Percentiles rank a stretch among this genome's conserved stretches.
These are phyloP conservation scores for Augiades crinisus DNA, from an alignment of 2,888 invertebrate species.

Conservation along the genomic window DNA sequence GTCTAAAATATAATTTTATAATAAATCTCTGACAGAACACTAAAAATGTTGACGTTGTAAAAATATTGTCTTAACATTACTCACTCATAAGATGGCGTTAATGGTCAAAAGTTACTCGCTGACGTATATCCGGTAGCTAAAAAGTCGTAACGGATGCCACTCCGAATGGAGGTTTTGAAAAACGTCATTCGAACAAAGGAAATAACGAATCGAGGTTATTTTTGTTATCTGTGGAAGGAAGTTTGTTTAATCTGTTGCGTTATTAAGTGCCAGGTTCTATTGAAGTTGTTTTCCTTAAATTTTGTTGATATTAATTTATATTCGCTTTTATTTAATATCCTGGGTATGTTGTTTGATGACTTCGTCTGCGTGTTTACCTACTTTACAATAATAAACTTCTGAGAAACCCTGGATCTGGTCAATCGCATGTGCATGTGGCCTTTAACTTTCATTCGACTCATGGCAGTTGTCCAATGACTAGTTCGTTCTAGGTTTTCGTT, in stretches of 20 bases:
- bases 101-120: conserved; percentile 33
- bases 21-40: too few species aligned
- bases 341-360: too few species aligned
- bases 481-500: too few species aligned
- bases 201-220: conserved; percentile 23
- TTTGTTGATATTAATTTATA: not conserved
- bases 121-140: conserved; percentile 43
- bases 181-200: conserved; percentile 18
- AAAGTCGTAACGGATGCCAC: conserved; percentile 34
- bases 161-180: conserved; percentile 21
- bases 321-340: not conserved
- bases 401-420: too few species aligned
- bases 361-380: not conserved
- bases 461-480: too few species aligned
- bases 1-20: too few species aligned
- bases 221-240: conserved; percentile 12
- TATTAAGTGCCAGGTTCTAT: conserved; percentile 1
- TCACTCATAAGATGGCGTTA: not conserved
- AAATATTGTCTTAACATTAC: conserved; percentile 2
- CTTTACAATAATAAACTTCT: too few species aligned
- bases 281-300: not conserved
- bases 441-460: too few species aligned
- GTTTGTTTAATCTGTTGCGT: conserved; percentile 17
- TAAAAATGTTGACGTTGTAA: too few species aligned
- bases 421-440: too few species aligned